These are phyloP conservation scores for Pogonus chalceus DNA, from an alignment of 1,140 invertebrate genomes.

Conservation along the genomic window DNA sequence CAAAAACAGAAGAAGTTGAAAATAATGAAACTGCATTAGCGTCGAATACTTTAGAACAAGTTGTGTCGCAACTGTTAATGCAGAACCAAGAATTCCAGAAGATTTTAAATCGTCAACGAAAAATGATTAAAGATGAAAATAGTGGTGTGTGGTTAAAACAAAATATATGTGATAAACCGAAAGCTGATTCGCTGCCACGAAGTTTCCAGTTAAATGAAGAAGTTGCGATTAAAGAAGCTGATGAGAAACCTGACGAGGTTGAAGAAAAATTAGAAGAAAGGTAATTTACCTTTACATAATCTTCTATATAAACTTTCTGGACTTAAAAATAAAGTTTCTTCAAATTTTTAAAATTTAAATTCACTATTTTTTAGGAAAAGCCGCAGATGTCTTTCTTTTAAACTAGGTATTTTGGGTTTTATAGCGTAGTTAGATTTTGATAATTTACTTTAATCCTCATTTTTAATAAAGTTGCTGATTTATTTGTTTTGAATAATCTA, in stretches of 20 bases:
- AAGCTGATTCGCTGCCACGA: slow-evolving; percentile 66
- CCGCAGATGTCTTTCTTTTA: no score
- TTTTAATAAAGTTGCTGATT: no score
- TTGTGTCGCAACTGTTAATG: slow-evolving; percentile 72
- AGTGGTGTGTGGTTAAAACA: slow-evolving; percentile 41
- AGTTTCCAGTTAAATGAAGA: slow-evolving; percentile 56
- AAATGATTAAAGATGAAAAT: slow-evolving; percentile 35
- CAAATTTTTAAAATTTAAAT: slow-evolving; percentile 33
- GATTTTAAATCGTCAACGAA: slow-evolving; percentile 57
- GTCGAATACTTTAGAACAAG: slow-evolving; percentile 58
- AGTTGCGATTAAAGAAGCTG: slow-evolving; percentile 31
- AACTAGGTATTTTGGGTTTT: no score
- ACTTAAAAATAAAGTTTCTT: slow-evolving; percentile 30
- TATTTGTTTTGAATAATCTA: no score
- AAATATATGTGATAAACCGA: slow-evolving; percentile 38
- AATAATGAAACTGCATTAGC: slow-evolving; percentile 34
- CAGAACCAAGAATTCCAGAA: slow-evolving; percentile 76
- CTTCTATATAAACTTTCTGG: not conserved
- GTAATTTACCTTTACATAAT: slow-evolving; percentile 37
- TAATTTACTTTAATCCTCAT: no score
- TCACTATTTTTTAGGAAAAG: no score
- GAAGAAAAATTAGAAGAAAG: slow-evolving; percentile 43
- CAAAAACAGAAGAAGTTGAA: slow-evolving; percentile 34
- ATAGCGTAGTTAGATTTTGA: no score
- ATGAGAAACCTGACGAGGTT: slow-evolving; percentile 37